These are phyloP conservation scores for Eristalis arbustorum DNA, from an alignment of 2,888 invertebrate species.

Conservation along the genomic window DNA sequence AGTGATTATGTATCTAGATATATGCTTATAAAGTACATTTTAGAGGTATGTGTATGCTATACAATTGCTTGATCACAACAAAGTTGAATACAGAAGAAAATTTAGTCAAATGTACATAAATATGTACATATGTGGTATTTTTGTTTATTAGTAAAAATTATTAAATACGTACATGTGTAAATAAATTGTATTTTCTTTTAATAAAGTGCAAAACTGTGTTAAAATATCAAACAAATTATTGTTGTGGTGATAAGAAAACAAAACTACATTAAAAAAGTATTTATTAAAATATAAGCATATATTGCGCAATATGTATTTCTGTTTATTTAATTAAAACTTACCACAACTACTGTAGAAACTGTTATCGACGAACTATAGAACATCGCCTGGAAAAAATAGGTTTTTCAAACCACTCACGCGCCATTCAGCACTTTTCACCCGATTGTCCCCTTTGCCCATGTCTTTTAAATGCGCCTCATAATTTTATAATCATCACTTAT, in stretches of 20 bases:
- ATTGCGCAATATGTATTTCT: background rate
- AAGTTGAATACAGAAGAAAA: background rate
- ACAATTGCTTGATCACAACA: background rate
- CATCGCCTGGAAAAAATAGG: too few species aligned
- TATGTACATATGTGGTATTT: conserved; percentile 9
- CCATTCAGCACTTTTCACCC: too few species aligned
- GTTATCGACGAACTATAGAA: too few species aligned
- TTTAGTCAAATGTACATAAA: conserved; percentile 9
- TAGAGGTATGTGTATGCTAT: background rate
- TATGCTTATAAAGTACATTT: conserved; percentile 24
- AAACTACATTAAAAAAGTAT: conserved; percentile 11
- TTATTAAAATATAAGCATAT: background rate
- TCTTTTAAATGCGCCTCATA: too few species aligned
- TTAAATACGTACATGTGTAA: conserved; percentile 36
- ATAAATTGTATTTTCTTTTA: conserved; percentile 20
- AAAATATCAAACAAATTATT: conserved; percentile 46
- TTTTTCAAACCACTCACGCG: too few species aligned
- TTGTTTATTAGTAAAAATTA: conserved; percentile 21
- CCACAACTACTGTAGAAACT: too few species aligned
- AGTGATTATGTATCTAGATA: conserved; percentile 1
- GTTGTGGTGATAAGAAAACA: conserved; percentile 32
- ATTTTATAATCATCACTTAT: too few species aligned
- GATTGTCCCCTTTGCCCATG: too few species aligned
- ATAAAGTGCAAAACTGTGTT: conserved; percentile 51
- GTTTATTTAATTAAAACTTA: background rate